Evolutionary conservation across 1,140 invertebrate genomes (phyloP), one percentile per base, ranked within the genome.

Genomic region (Doryteuthis pealeii): DNA sequence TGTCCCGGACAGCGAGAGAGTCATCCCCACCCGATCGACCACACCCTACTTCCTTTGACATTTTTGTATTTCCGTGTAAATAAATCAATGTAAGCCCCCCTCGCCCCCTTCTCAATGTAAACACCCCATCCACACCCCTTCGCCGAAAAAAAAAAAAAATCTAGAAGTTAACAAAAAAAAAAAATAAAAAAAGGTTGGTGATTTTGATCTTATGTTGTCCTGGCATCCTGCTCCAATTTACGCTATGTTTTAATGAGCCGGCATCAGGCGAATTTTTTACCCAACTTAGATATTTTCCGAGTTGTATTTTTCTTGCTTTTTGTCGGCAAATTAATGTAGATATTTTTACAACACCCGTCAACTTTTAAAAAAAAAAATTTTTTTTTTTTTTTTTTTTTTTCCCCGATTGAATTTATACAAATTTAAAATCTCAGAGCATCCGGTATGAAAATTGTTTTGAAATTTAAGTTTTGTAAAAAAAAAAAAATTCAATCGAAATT

Each of bases 31-130:
- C 70, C 89, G 94, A 86, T 94, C 93, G 81, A 94, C 94, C 58
- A 98, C 96, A 73, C 97, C 97, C 22, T 99, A 99, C 88, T 99
- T 99, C 90, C 92, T 99, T 22, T 68, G 54, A 62, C 54, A 62
- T n/a, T 62, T 62, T 62, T 62, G 18, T 28, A 62, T 62, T 5
- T n/a, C 6, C 26, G 54, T 62, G 54, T 62, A 62, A 62, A 62
- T 62, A 62, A 62, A 62, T 62, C 10, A 14, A 62, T 22, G 18
- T 18, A n/a, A 5, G 5, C 54, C 18, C 54, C 18, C 54, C 6
- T 62, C 26, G 10, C 3, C 3, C 4, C 35, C 3, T 5, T 40
- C 35, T 40, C 35, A 10, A 5, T 10, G 35, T 10, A 40, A 40
- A 40, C 3, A 5, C 12, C 12, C 18, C 18, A 15, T 62, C 26